Evolutionary conservation across 2,888 invertebrate genomes (phyloP).

Genomic region (Tetheella fluctuosa): DNA sequence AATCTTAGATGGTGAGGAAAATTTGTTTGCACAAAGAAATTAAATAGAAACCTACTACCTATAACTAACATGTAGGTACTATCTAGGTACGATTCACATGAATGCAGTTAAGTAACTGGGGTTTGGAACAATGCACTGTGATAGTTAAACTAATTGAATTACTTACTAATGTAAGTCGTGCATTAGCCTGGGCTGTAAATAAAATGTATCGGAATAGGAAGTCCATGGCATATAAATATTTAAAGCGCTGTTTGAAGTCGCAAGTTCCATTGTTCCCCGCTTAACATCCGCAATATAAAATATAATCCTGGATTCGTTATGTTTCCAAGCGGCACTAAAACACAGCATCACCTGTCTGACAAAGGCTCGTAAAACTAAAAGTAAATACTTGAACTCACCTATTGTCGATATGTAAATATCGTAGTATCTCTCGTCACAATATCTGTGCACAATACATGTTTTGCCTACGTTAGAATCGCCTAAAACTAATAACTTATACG

Average conservation of each 20-base stretch:
- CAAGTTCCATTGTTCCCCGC: conserved; percentile 52
- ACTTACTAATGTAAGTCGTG: conserved; percentile 21
- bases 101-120: background rate
- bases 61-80: background rate
- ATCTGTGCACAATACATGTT: conserved; percentile 95
- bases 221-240: conserved; percentile 36
- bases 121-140: conserved; percentile 5
- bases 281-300: conserved; percentile 54
- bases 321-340: conserved; percentile 53
- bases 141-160: conserved; percentile 21
- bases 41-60: background rate
- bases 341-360: conserved; percentile 64
- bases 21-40: background rate
- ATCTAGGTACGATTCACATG: no score
- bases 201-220: conserved; percentile 31
- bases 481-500: conserved; percentile 93
- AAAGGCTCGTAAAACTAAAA: conserved; percentile 69
- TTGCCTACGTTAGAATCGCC: conserved; percentile 96
- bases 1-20: background rate
- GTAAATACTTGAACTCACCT: conserved; percentile 86
- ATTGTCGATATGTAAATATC: conserved; percentile 96
- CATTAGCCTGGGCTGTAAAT: conserved; percentile 31
- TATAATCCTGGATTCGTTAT: conserved; percentile 54
- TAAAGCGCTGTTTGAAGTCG: conserved; percentile 37
- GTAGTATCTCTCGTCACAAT: conserved; percentile 95